Evolutionary conservation across 2,797 vertebrate species (phyloP).

Genomic region (Sebastes baramenuke): DNA sequence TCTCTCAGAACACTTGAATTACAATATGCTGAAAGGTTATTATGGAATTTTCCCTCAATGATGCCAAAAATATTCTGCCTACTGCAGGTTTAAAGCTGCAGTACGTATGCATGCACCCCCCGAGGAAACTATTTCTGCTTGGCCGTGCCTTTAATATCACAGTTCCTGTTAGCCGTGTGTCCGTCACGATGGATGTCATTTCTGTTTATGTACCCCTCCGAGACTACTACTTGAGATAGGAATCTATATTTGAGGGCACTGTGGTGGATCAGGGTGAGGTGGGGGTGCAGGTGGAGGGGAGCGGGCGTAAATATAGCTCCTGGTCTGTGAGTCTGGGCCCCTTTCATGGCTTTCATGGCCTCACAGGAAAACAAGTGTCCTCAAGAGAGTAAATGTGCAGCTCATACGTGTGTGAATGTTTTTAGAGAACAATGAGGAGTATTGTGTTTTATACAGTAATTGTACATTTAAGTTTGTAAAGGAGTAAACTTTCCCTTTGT

Average conservation of each 20-base stretch:
- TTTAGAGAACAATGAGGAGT: conserved; percentile 5
- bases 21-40: no score
- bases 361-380: conserved; percentile 73
- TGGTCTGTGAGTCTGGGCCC: conserved; percentile 66
- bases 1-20: no score
- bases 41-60: no score
- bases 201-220: conserved; percentile 56
- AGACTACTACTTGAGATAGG: conserved; percentile 53
- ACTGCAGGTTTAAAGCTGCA: not conserved
- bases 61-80: no score
- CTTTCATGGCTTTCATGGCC: conserved; percentile 37
- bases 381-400: conserved; percentile 67
- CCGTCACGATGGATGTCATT: conserved; percentile 38
- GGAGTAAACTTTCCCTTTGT: conserved; percentile 4
- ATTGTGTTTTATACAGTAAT: not conserved
- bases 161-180: conserved; percentile 40
- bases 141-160: conserved; percentile 30
- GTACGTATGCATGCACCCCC: not conserved
- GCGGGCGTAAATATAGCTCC: conserved; percentile 75
- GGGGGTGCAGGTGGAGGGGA: conserved; percentile 48
- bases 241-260: conserved; percentile 72
- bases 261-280: conserved; percentile 45
- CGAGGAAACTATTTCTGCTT: conserved; percentile 19
- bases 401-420: conserved; percentile 29
- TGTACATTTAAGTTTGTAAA: not conserved